phyloP scores from a whole-genome alignment of 1,140 invertebrate genomes.

The Episyrphus balteatus region DNA sequence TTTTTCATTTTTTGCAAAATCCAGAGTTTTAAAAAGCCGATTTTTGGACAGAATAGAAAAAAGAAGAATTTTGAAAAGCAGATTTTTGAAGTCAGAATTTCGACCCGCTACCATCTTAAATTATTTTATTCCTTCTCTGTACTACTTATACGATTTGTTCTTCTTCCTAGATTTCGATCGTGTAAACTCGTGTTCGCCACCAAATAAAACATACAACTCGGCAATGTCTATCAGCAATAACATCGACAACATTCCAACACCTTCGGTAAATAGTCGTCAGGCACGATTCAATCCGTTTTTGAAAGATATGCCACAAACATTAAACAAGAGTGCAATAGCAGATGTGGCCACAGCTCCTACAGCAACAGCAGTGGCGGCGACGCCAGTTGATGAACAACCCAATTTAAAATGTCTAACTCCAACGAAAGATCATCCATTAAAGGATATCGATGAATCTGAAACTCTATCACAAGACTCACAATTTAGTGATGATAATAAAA shows the following conservation, averaged over 20 bases:
- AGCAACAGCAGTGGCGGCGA: slow-evolving; percentile 5
- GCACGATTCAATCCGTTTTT: slow-evolving; percentile 34
- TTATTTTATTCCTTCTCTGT: neutral
- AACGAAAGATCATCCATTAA: slow-evolving; percentile 5
- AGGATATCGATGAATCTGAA: neutral
- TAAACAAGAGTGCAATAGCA: slow-evolving; percentile 1
- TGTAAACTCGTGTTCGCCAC: slow-evolving; percentile 40
- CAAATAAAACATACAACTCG: slow-evolving; percentile 26
- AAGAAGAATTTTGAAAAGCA: too few relatives aligned
- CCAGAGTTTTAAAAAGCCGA: neutral
- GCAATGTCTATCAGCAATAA: neutral
- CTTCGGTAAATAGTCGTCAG: slow-evolving; percentile 13
- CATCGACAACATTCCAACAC: slow-evolving; percentile 3
- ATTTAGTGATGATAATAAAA: neutral
- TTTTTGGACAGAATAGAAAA: neutral
- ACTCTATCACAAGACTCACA: neutral
- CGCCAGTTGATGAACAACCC: slow-evolving; percentile 4
- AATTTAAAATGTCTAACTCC: slow-evolving; percentile 2
- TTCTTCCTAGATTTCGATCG: slow-evolving; percentile 40
- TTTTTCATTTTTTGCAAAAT: neutral
- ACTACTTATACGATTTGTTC: neutral
- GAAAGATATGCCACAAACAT: slow-evolving; percentile 31
- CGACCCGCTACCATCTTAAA: neutral
- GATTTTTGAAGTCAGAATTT: too few relatives aligned
- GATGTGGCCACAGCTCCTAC: slow-evolving; percentile 11